phyloP scores from a whole-genome alignment of 2,113 vertebrate genomes.

The Malurus cyaneus region DNA sequence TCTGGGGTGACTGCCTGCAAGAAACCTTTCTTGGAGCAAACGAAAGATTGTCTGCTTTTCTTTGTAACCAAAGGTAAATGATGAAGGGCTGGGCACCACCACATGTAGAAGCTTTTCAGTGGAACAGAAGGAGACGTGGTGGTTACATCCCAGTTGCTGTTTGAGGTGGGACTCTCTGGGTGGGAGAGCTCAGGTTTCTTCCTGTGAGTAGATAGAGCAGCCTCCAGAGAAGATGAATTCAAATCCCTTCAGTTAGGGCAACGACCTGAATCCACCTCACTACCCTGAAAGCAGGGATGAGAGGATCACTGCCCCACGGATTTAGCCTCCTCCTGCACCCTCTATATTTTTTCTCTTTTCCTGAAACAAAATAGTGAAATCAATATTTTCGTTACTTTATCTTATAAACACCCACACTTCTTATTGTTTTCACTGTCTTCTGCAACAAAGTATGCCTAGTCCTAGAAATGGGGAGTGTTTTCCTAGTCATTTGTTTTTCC shows the following conservation, averaged over 20 bases:
- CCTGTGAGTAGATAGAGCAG: background rate
- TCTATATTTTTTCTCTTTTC: background rate
- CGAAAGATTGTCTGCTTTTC: background rate
- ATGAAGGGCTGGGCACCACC: background rate
- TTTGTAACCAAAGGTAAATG: background rate
- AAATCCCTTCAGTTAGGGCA: background rate
- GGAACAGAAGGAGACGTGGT: accelerated
- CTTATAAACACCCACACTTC: background rate
- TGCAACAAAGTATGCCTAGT: background rate
- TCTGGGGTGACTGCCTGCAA: background rate
- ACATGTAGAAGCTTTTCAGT: background rate
- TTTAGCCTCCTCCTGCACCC: background rate
- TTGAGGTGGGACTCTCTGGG: background rate
- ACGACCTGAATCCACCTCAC: background rate
- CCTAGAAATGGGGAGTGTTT: background rate
- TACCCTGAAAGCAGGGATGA: background rate
- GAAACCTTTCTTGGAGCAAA: background rate
- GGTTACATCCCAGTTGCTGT: background rate
- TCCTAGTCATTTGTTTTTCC: background rate
- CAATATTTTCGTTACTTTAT: background rate
- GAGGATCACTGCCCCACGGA: background rate
- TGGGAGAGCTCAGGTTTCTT: background rate
- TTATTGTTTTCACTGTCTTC: background rate
- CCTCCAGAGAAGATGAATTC: background rate
- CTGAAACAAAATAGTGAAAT: background rate